Base-by-base conservation (phyloP, 2,797 vertebrate species). In the Astyanax mexicanus region DNA sequence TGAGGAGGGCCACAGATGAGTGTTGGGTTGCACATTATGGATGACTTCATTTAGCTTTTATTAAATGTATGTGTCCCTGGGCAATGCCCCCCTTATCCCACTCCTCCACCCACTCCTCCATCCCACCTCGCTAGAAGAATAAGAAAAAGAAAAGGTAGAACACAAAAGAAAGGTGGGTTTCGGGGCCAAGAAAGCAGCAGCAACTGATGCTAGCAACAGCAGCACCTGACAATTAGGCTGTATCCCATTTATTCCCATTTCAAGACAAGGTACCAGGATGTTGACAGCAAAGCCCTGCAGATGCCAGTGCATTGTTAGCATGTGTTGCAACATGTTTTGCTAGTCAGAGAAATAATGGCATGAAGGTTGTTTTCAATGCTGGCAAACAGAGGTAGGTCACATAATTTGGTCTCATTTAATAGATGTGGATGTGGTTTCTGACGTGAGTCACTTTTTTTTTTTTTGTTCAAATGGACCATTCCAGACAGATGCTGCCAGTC, bases 41-140 rank as follows among this genome's bases (percentile, higher is more conserved):
- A 91, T 90, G 86, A 82, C 86, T 91, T 91, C 85, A 89, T 90
- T 91, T 89, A 87, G 72, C 17, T 73, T 79, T 88, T 91, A 92
- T 90, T 90, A 92, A 90, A 82, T 83, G 84, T 86, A 83, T 82
- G 85, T 88, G 84, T 88, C 89, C 85, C 89, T 80, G 75, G 86
- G 87, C 86, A 65, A 40, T 54, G 66, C 19, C 49, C 45, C 7
- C 47, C n/a, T n/a, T n/a, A n/a, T n/a, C n/a, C n/a, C n/a, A n/a
- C n/a, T n/a, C n/a, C n/a, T n/a, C n/a, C n/a, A n/a, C n/a, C n/a
- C n/a, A n/a, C n/a, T 17, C 25, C 52, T 7, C 37, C 10, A 19
- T 1, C 7, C 1, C 6, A 21, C 6, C 37, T 1, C 23, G 44
- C 47, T 19, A 29, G 8, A 23, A 9, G 38, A 23, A 12, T n/a